Percentiles rank a stretch among this genome's conserved stretches.
Evolutionary conservation across 2,888 invertebrate genomes (phyloP).

Genomic region (Hydriomena furcata): DNA sequence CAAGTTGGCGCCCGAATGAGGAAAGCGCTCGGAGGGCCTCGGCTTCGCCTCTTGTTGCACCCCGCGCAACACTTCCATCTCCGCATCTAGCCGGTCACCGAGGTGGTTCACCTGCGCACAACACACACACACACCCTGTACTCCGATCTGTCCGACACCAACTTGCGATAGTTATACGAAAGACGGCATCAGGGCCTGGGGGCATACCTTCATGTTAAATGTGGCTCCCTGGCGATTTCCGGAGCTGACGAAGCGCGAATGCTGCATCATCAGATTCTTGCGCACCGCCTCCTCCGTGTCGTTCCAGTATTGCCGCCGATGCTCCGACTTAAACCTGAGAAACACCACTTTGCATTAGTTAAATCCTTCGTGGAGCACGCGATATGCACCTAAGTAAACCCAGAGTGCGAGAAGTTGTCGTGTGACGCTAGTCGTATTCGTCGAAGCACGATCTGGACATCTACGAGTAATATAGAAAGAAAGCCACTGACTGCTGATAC

Average conservation of each 20-base stretch:
- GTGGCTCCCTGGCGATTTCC: conserved; percentile 66
- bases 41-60: conserved; percentile 30
- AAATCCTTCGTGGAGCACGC: too few species aligned
- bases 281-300: conserved; percentile 62
- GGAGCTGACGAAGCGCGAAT: conserved; percentile 54
- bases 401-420: too few species aligned
- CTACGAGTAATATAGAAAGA: too few species aligned
- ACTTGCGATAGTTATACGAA: too few species aligned
- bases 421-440: background rate
- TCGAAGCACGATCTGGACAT: background rate
- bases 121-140: background rate
- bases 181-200: too few species aligned
- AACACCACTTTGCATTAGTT: too few species aligned
- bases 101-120: conserved; percentile 51
- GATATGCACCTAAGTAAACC: background rate
- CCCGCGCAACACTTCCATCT: conserved; percentile 52
- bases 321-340: conserved; percentile 52
- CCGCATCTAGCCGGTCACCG: conserved; percentile 57
- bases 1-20: conserved; percentile 48
- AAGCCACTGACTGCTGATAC: conserved; percentile 40
- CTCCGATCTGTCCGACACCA: too few species aligned
- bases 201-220: conserved; percentile 45
- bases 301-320: conserved; percentile 55
- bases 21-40: conserved; percentile 46
- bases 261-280: conserved; percentile 59